Evolutionary conservation across 2,888 invertebrate genomes (phyloP), one percentile per base, ranked within the genome.

Genomic region (Metellina segmentata): DNA sequence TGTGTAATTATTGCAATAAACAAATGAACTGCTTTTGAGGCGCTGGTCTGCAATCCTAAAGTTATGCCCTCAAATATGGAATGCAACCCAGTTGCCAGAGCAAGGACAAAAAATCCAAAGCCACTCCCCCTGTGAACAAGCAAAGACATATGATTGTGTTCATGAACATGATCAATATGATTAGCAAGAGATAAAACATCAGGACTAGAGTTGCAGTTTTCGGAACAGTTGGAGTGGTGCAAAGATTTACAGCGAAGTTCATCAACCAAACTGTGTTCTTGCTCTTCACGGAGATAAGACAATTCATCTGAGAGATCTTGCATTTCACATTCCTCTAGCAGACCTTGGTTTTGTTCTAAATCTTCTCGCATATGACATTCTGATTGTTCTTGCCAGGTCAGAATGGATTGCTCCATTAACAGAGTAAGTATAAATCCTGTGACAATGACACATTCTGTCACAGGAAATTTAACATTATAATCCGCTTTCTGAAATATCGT

Each of bases 31-130:
- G 94, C 93, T 87, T 94, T 94, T 16, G 93, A 92, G 4, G 93
- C 83, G 52, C 94, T 94, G n/a, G 93, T 94, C 93, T 94, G 94
- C 71, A 95, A 93, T 11, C 95, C 95, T 34, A 95, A 92, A n/a
- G 95, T 94, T 91, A 95, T 93, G 13, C 95, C 95, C 93, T 95
- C 95, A 93, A 95, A 95, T 48, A 95, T 78, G 48, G 94, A 94
- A 93, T 95, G 95, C 48, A 94, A 93, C 74, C 94, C 94, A n/a
- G 94, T 93, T 1, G 95, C 94, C 9, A 94, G 83, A 72, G 94
- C 91, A 7, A 95, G 93, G n/a, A 95, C 92, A 51, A 94, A 83
- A 92, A 94, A 94, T 16, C 94, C 91, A 61, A 94, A 90, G 7
- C 93, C 93, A 72, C 77, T 88, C 49, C 87, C 90, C 86, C 91